A percentile compares a stretch with the other conserved stretches of the same genome.
These are phyloP conservation scores for Gymnoscelis rufifasciata DNA, from an alignment of 2,888 invertebrate species.

Conservation along the genomic window DNA sequence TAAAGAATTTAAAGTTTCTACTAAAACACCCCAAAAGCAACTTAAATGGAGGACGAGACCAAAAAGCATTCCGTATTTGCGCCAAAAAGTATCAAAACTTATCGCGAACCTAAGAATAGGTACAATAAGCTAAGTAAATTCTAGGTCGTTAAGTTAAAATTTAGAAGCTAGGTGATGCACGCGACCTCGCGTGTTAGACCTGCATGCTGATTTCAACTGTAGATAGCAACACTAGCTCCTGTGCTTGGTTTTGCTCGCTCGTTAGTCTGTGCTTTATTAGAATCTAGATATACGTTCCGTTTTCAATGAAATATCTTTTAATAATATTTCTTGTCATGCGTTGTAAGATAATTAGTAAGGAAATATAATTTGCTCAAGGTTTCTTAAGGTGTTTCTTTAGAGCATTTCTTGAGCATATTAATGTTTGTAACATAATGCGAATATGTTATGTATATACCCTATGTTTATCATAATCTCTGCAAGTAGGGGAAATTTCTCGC, in stretches of 20 bases:
- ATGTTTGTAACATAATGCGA: no score
- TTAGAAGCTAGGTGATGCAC: slow-evolving; percentile 37
- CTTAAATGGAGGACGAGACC: no score
- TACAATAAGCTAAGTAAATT: slow-evolving; percentile 21
- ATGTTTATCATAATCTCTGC: no score
- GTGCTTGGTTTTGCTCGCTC: slow-evolving; percentile 21
- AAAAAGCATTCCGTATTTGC: no score
- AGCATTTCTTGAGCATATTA: no score
- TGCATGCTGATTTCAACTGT: slow-evolving; percentile 23
- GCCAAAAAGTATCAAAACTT: slow-evolving; percentile 10
- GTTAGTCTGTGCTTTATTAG: slow-evolving; percentile 20
- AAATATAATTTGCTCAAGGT: no score
- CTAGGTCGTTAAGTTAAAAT: slow-evolving; percentile 41
- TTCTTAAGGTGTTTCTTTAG: no score
- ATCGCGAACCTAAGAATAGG: not conserved
- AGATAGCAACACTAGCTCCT: slow-evolving; percentile 22
- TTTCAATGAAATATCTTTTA: not conserved
- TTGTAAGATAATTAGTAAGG: not conserved
- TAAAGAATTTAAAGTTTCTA: no score
- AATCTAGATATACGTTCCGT: slow-evolving; percentile 15
- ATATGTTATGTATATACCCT: no score
- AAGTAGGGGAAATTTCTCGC: no score
- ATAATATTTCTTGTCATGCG: not conserved
- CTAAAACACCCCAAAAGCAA: no score
- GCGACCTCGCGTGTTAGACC: slow-evolving; percentile 45